Evolutionary conservation across 2,888 invertebrate genomes (phyloP).

Genomic region (Pyrochroa serraticornis): DNA sequence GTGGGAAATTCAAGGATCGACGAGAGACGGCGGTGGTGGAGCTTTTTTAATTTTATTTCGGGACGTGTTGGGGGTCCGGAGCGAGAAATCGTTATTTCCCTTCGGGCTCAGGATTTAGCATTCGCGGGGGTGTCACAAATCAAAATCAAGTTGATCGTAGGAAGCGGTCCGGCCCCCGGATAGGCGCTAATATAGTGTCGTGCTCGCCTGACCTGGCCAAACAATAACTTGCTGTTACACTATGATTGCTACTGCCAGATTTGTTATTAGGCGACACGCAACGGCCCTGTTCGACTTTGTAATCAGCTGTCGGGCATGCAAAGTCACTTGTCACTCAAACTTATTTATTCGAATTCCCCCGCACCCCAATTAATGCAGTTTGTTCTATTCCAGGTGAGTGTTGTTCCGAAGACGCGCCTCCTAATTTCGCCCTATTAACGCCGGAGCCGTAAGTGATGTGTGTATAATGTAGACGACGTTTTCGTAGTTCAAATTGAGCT

Average conservation of each 20-base stretch:
- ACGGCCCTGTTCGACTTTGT: conserved; percentile 43
- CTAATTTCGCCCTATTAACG: conserved; percentile 26
- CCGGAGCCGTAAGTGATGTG: conserved; percentile 25
- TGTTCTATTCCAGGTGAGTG: conserved; percentile 46
- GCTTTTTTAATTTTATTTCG: too few species aligned
- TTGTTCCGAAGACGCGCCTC: conserved; percentile 28
- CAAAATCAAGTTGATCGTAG: conserved; percentile 17
- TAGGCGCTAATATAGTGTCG: conserved; percentile 43
- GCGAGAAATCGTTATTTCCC: too few species aligned
- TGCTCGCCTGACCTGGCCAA: conserved; percentile 49
- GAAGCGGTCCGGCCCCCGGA: conserved; percentile 31
- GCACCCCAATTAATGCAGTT: conserved; percentile 26
- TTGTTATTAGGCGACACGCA: conserved; percentile 52
- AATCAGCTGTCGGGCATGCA: conserved; percentile 51
- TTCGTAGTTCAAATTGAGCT: conserved; percentile 20
- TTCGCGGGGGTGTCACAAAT: conserved; percentile 2
- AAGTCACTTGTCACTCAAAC: conserved; percentile 48
- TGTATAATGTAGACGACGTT: conserved; percentile 22
- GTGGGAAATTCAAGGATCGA: too few species aligned
- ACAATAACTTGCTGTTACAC: conserved; percentile 50
- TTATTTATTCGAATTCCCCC: conserved; percentile 16
- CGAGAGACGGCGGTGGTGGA: too few species aligned
- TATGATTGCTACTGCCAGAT: conserved; percentile 52
- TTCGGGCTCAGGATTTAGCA: too few species aligned
- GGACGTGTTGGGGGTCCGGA: too few species aligned